A percentile compares a stretch with the other conserved stretches of the same genome.
These are phyloP conservation scores for Paguma larvata DNA, from an alignment of 2,797 vertebrate species.

Conservation along the genomic window DNA sequence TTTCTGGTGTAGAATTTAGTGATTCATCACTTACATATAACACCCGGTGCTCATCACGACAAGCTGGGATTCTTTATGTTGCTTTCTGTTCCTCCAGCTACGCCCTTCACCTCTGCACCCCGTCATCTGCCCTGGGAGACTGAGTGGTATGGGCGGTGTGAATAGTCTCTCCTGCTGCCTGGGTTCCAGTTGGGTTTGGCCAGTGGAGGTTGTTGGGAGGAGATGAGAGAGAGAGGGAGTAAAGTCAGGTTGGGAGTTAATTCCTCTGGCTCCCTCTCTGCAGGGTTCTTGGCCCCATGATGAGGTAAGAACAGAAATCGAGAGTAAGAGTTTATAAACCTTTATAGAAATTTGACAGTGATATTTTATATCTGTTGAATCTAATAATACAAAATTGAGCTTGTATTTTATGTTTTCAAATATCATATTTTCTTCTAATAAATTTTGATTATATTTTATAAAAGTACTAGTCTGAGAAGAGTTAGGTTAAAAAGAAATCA, in stretches of 20 bases:
- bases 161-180: background rate
- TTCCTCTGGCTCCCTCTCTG: background rate
- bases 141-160: accelerated
- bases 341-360: background rate
- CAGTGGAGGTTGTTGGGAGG: background rate
- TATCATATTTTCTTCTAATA: background rate
- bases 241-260: background rate
- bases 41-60: no score
- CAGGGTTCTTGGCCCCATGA: background rate
- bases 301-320: background rate
- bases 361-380: background rate
- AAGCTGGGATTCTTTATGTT: background rate
- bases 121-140: background rate
- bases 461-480: constrained; percentile 14
- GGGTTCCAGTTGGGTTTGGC: background rate
- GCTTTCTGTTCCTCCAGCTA: background rate
- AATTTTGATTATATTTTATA: background rate
- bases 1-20: no score
- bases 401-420: background rate
- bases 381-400: background rate
- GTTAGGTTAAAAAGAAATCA: constrained; percentile 1
- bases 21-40: no score
- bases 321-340: background rate
- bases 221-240: background rate
- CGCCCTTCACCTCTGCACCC: background rate